Base-by-base conservation (phyloP, 2,888 invertebrate species). In the Melolontha melolontha region DNA sequence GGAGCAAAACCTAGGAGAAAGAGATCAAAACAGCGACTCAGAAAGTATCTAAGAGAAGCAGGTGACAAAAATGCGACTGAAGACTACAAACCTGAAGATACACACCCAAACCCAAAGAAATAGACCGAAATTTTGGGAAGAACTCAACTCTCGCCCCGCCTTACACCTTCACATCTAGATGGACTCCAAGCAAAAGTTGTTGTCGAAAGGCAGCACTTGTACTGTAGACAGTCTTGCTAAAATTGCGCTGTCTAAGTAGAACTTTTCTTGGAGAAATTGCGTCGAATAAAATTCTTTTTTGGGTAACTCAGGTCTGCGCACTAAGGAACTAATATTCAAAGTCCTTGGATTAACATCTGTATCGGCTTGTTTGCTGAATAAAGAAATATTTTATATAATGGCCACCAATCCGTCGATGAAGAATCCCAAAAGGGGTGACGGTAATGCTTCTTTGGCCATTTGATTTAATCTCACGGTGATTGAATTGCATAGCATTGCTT, bases 101-200 rank as follows among this genome's bases (percentile, higher is more conserved):
- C n/a, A n/a, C n/a, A n/a, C n/a, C n/a, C n/a, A n/a, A n/a, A n/a
- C n/a, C n/a, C n/a, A n/a, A n/a, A n/a, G n/a, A n/a, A n/a, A n/a
- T n/a, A n/a, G n/a, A n/a, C n/a, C n/a, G n/a, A n/a, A n/a, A n/a
- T n/a, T n/a, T n/a, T n/a, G n/a, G n/a, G n/a, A n/a, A n/a, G n/a
- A n/a, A n/a, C n/a, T n/a, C n/a, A n/a, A n/a, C n/a, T n/a, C n/a
- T n/a, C n/a, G n/a, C n/a, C n/a, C n/a, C n/a, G n/a, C n/a, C n/a
- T n/a, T n/a, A n/a, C n/a, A n/a, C n/a, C n/a, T n/a, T n/a, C n/a
- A n/a, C n/a, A n/a, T n/a, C n/a, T n/a, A n/a, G n/a, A n/a, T n/a
- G n/a, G n/a, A n/a, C n/a, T n/a, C n/a, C 0, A 97, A 94, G 82
- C 98, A 98, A 0, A 98, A 87, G 84, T 97, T 97, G 81, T 98